Base-by-base conservation (phyloP, 1,140 invertebrate species). In the Caerostris extrusa region DNA sequence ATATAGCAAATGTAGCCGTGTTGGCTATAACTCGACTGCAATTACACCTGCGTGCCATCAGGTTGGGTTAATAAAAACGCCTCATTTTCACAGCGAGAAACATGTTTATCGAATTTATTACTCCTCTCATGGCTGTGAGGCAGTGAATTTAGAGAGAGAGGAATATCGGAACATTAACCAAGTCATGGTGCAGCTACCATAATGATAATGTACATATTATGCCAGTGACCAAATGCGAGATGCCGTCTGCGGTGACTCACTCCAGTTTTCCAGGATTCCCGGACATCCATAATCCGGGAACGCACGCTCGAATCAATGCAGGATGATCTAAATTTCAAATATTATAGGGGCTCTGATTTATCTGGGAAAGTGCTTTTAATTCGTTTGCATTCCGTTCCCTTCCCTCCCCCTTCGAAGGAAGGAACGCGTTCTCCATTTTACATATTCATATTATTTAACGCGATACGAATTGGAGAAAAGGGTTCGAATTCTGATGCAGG, bases 271-370 rank as follows among this genome's bases (percentile, higher is more conserved):
- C 71, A 12, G 19, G 57, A 58, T 85, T 10, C 34, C 69, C 3
- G 82, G 14, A 57, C 57, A 85, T 8, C 69, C 34, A 77, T 77
- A 60, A 81, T 91, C 89, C 56, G 67, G 69, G 34, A 60, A 56
- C 50, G 69, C 69, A 71, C 69, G 69, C 86, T n/a, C 53, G 69
- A 91, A 91, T 83, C 90, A 91, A 83, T 91, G 90, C 90, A 64
- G 77, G 81, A 64, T 53, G 19, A 91, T 85, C 90, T 91, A 91
- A 91, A 91, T 91, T 91, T 91, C 90, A 91, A 91, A 91, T 91
- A 91, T 83, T 91, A 85, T 85, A 87, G 58, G 90, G 81, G 77
- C 5, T 19, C 53, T 57, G 69, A 77, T 90, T 90, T 91, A 91
- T 91, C 81, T 77, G 77, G 12, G 19, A 61, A 89, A 89, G 89